Conservation (phyloP, 1,140 invertebrate genomes). For the Drosophila sp. region DNA sequence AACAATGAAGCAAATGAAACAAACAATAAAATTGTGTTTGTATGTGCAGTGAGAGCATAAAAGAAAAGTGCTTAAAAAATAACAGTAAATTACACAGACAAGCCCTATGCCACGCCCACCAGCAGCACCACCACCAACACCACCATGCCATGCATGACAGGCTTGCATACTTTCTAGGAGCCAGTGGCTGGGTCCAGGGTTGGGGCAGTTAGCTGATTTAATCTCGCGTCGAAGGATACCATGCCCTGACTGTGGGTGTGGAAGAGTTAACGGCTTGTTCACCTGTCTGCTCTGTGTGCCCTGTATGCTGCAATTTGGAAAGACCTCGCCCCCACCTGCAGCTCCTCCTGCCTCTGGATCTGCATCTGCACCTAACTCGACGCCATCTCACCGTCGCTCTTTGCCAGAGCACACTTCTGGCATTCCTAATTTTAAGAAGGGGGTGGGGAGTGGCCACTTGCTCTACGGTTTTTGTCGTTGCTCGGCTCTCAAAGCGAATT, state of each 20-base stretch:
- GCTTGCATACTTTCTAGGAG: constrained; percentile 65
- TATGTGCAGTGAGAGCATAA: constrained; percentile 54
- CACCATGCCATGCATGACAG: constrained; percentile 64
- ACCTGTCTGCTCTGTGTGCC: constrained; percentile 30
- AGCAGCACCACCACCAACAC: not conserved
- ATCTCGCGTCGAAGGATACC: constrained; percentile 19
- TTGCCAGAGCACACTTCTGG: not conserved
- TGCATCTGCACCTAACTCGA: constrained; percentile 24
- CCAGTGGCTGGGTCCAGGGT: not conserved
- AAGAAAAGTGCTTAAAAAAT: constrained; percentile 77
- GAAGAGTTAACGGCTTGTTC: constrained; percentile 56
- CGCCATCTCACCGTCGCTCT: not conserved
- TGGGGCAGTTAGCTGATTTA: constrained; percentile 10
- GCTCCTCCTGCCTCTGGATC: constrained; percentile 38
- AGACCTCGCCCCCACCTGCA: constrained; percentile 7
- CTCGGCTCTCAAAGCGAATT: constrained; percentile 33
- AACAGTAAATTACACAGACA: constrained; percentile 76
- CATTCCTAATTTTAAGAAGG: constrained; percentile 2
- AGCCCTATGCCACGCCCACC: constrained; percentile 39
- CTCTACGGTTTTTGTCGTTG: constrained; percentile 23
- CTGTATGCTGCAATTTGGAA: constrained; percentile 53
- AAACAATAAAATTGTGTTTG: constrained; percentile 67
- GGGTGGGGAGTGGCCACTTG: constrained; percentile 1
- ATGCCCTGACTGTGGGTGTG: constrained; percentile 31
- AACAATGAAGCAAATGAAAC: constrained; percentile 56